Evolutionary conservation across 2,797 vertebrate species (phyloP).

Genomic region (Molossus molossus): DNA sequence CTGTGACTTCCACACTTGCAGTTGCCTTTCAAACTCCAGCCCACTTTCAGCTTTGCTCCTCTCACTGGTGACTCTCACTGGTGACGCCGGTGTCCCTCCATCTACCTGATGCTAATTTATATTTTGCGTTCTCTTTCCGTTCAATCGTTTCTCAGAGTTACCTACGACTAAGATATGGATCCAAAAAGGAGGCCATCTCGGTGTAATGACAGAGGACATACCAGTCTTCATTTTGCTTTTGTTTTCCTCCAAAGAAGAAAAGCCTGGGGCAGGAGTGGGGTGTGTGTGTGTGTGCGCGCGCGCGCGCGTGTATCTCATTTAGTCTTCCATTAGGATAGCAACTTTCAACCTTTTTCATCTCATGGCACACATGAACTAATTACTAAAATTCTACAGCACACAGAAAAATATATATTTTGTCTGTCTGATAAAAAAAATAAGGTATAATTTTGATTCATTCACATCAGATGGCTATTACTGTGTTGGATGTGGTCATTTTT

Average conservation of each 20-base stretch:
- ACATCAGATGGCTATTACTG: neutral
- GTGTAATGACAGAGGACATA: slow-evolving; percentile 46
- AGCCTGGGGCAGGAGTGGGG: neutral
- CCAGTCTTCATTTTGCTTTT: slow-evolving; percentile 46
- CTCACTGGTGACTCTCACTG: slow-evolving; percentile 28
- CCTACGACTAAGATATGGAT: neutral
- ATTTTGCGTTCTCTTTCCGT: slow-evolving; percentile 69
- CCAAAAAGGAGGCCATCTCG: neutral
- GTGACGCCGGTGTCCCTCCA: slow-evolving; percentile 15
- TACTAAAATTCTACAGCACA: neutral
- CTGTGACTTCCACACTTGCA: neutral
- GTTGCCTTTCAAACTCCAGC: neutral
- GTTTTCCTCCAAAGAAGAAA: neutral
- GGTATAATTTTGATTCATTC: neutral
- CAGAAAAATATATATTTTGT: neutral
- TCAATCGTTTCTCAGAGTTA: neutral
- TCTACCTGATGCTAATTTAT: slow-evolving; percentile 43
- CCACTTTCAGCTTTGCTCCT: neutral
- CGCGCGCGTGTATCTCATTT: neutral
- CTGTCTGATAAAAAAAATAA: neutral
- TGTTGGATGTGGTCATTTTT: neutral
- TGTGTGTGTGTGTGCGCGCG: neutral
- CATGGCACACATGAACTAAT: neutral
- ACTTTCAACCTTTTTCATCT: neutral
- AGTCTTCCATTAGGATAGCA: neutral